Percentiles rank a stretch among this genome's conserved stretches.
Evolutionary conservation across 2,113 vertebrate genomes (phyloP).

Genomic region (Carettochelys insculpta): DNA sequence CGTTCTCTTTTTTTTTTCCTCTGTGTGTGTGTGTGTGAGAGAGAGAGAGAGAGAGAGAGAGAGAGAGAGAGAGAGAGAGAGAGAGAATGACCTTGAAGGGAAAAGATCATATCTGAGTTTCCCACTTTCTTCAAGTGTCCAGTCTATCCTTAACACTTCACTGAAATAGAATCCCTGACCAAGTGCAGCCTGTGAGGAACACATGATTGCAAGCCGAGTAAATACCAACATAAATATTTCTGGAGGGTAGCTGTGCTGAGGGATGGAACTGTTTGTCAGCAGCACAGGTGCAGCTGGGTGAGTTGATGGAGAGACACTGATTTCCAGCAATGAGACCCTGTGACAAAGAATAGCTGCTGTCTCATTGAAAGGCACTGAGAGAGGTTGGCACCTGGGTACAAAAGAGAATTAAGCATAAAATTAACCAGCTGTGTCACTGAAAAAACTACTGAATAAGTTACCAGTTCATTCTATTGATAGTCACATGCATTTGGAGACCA

Average conservation of each 20-base stretch:
- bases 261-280: conserved; percentile 3
- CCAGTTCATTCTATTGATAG: not conserved
- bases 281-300: not conserved
- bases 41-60: too few relatives aligned
- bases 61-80: not conserved
- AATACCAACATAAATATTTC: not conserved
- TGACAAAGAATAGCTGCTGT: not conserved
- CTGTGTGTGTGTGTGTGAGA: not conserved
- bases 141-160: not conserved
- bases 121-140: not conserved
- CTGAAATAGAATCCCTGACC: too few relatives aligned
- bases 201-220: not conserved
- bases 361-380: not conserved
- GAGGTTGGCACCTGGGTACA: not conserved
- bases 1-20: not conserved
- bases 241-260: not conserved
- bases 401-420: conserved; percentile 29
- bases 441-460: not conserved
- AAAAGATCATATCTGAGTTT: not conserved
- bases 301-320: not conserved
- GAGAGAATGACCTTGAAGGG: not conserved
- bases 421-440: not conserved
- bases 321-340: not conserved
- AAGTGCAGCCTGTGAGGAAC: not conserved
- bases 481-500: not conserved